Evolutionary conservation across 2,888 invertebrate genomes (phyloP), one percentile per base, ranked within the genome.

Genomic region (Amiota minor): DNA sequence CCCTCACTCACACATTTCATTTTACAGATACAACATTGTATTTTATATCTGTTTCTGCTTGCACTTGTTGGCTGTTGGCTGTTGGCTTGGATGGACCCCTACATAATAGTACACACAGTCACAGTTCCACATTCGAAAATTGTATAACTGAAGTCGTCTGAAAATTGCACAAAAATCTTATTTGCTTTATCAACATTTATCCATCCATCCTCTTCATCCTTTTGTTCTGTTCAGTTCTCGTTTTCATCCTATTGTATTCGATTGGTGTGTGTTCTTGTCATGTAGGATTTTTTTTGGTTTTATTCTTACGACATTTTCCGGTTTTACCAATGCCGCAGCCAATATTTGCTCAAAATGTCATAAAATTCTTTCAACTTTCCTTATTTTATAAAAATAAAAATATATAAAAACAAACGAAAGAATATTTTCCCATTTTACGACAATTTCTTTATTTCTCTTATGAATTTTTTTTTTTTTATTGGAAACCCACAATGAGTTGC

Each of bases 81-180:
- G 64, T 64, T 12, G 45, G 45, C 12, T 10, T 35, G 11, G 10
- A 11, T 45, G 35, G 35, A 35, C 35, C 6, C 35, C 6, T 35
- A 35, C 35, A 23, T 3, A 23, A 35, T 6, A 35, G 35, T 35
- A 35, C 35, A 6, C 6, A 35, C 0, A 35, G 35, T 35, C 6
- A 35, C 6, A 35, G 62, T n/a, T 14, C 2, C 62, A 45, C 35
- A 16, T 1, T 59, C 59, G 16, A 20, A 65, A 49, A 11, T 47
- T 53, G 35, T 35, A 35, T 68, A 53, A 68, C 50, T 68, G 23
- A 50, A 50, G 35, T 35, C 6, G 35, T 35, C 53, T 68, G 67
- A 53, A 68, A 65, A 47, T 65, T 65, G 65, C 16, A 47, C 65
- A 16, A 16, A 65, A 68, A 68, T 68, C 53, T 20, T 68, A 53